Evolutionary conservation across 2,113 vertebrate genomes (phyloP).

Genomic region (Conger conger): DNA sequence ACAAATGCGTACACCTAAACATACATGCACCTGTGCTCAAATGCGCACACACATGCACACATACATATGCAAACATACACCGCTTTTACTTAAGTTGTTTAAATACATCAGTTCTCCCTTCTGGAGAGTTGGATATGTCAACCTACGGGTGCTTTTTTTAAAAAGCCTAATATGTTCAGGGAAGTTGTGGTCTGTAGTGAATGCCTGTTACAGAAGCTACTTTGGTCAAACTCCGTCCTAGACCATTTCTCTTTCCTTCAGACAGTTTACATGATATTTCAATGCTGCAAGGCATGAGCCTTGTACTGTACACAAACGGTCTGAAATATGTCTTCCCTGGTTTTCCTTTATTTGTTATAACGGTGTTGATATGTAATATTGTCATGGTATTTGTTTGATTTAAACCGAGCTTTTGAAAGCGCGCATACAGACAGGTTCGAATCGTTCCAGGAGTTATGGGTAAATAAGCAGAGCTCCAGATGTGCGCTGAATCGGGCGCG

Average conservation of each 20-base stretch:
- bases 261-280: neutral
- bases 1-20: no score
- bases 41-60: neutral
- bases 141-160: neutral
- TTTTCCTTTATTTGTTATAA: neutral
- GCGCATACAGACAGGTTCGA: slow-evolving; percentile 34
- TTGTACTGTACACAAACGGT: neutral
- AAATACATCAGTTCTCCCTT: neutral
- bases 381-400: slow-evolving; percentile 24
- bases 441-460: slow-evolving; percentile 51
- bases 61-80: neutral
- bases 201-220: neutral
- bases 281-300: neutral
- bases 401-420: slow-evolving; percentile 30
- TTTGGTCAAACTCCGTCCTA: neutral
- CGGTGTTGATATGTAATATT: neutral
- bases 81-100: neutral
- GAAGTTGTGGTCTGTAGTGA: neutral
- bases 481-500: slow-evolving; percentile 49
- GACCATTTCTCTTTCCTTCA: neutral
- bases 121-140: neutral
- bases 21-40: neutral
- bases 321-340: neutral
- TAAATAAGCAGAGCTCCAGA: slow-evolving; percentile 58
- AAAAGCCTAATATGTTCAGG: neutral